Percentiles rank a stretch among this genome's conserved stretches.
Conservation (phyloP, 2,888 invertebrate genomes). For the Dexiosoma caninum region DNA sequence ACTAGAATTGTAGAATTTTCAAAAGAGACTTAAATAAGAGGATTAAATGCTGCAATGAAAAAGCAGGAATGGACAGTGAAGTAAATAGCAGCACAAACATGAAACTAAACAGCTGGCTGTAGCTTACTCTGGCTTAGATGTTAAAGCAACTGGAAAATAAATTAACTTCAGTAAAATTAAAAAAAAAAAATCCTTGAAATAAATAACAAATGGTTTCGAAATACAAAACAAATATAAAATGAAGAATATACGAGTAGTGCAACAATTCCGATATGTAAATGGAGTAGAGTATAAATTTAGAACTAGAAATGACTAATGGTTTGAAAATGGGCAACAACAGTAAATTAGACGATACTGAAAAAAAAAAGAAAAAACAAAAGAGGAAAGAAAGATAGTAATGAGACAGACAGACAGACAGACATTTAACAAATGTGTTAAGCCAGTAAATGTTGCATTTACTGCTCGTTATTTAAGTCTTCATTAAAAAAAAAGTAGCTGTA, state of each 20-base stretch:
- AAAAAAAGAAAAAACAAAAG: background rate
- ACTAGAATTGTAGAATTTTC: slow-evolving; percentile 27
- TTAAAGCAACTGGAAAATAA: slow-evolving; percentile 51
- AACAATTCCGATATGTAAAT: background rate
- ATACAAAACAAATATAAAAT: background rate
- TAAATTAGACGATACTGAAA: background rate
- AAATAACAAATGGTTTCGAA: background rate
- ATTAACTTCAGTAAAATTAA: slow-evolving; percentile 16
- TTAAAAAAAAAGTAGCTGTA: background rate
- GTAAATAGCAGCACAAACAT: background rate
- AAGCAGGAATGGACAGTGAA: background rate
- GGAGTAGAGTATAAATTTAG: background rate
- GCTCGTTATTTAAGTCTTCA: background rate
- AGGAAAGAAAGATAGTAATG: background rate
- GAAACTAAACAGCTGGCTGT: background rate
- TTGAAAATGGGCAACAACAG: background rate
- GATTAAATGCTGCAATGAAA: slow-evolving; percentile 48
- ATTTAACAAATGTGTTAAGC: slow-evolving; percentile 6
- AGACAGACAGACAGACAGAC: background rate
- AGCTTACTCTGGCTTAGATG: slow-evolving; percentile 17
- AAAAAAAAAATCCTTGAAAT: slow-evolving; percentile 2
- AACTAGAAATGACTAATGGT: slow-evolving; percentile 16
- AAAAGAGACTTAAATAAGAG: slow-evolving; percentile 54
- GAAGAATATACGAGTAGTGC: background rate
- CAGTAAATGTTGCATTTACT: slow-evolving; percentile 1